Conservation (phyloP, 2,888 invertebrate species). For the Tipula lateralis region DNA sequence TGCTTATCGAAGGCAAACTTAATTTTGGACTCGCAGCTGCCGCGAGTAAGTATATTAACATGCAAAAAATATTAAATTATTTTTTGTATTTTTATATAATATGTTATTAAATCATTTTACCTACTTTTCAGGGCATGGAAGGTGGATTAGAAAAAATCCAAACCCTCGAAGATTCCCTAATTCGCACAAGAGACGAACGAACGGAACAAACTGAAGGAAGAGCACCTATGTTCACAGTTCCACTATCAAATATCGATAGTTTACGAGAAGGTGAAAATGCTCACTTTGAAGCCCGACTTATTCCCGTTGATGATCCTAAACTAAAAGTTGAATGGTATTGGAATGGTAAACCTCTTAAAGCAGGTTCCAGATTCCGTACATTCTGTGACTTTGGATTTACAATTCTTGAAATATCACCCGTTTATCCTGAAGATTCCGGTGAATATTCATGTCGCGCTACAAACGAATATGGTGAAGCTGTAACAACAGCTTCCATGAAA, state of each 20-base stretch:
- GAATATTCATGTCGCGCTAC: constrained; percentile 84
- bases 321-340: constrained; percentile 92
- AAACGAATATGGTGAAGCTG: constrained; percentile 87
- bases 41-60: constrained; percentile 59
- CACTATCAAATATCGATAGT: constrained; percentile 79
- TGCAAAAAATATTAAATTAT: constrained; percentile 27
- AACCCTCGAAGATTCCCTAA: constrained; percentile 82
- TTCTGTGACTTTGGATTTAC: constrained; percentile 98
- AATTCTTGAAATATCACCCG: constrained; percentile 93
- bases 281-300: constrained; percentile 84
- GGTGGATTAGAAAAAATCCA: constrained; percentile 91
- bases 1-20: constrained; percentile 85
- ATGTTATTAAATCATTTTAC: constrained; percentile 29
- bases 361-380: constrained; percentile 89
- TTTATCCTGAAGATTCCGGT: constrained; percentile 93
- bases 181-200: constrained; percentile 68
- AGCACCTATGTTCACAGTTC: constrained; percentile 86
- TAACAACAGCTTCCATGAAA: constrained; percentile 83
- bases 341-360: constrained; percentile 83
- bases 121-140: constrained; percentile 72
- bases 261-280: constrained; percentile 86
- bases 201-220: constrained; percentile 71
- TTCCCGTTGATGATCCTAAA: constrained; percentile 85
- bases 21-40: constrained; percentile 87
- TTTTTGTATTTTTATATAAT: too few relatives aligned